Base-by-base conservation (phyloP, 2,888 invertebrate species). In the Pandemis corylana region DNA sequence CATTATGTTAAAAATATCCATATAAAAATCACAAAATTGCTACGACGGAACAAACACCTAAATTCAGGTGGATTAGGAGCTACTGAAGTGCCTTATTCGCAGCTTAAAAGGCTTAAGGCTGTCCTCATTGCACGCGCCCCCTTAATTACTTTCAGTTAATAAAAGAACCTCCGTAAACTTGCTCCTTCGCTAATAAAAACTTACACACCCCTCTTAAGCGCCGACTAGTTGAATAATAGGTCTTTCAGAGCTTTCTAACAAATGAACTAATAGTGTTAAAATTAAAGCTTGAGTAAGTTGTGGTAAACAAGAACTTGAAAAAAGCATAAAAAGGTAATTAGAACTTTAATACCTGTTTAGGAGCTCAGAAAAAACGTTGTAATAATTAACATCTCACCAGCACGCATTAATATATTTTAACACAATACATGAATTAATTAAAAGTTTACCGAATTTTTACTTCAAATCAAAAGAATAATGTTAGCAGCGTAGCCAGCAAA, bases 101-200 rank as follows among this genome's bases (percentile, higher is more conserved):
- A 71, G 71, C 75, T 75, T 71, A 71, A 70, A 67, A 75, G 71
- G 75, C 70, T 75, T 75, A 67, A 69, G 65, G 44, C 42, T 69
- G 68, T 70, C 71, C 68, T 68, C 70, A 71, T 75, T 67, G 70
- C 66, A 28, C 12, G 67, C 75, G 53, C 66, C 61, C 70, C 75
- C 70, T 75, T 62, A 75, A 67, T 75, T 75, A 71, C 75, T 71
- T 75, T 46, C 44, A 66, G 66, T 53, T 67, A 75, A 64, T 75
- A 71, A 75, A 71, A 75, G 63, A 70, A 46, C 69, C 56, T 56
- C 69, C 75, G 75, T 75, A 75, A 75, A 67, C 70, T 68, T 64
- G 49, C 59, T 46, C 68, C 28, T 20, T 12, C 46, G 53, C 62
- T 71, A 75, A 75, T 75, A 75, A 75, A 74, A 75, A 75, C 71